Conservation (phyloP, 1,140 invertebrate genomes). For the Pygmarrhopalites habei region DNA sequence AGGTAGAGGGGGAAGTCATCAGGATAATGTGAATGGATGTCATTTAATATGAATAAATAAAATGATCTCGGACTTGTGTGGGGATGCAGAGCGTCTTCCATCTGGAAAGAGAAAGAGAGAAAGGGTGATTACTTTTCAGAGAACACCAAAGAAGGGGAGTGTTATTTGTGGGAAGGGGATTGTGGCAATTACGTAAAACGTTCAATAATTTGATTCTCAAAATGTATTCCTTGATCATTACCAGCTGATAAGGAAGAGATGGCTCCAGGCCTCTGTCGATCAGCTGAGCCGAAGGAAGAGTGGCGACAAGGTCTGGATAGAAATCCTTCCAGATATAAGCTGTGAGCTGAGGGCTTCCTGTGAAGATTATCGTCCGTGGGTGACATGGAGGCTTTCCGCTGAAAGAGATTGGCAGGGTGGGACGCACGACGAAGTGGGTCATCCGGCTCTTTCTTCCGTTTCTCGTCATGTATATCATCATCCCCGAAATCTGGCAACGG, state of each 20-base stretch:
- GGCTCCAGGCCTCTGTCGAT: conserved; percentile 24
- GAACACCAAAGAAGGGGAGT: too few relatives aligned
- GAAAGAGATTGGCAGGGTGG: conserved; percentile 37
- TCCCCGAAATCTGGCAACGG: conserved; percentile 32
- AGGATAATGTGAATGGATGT: too few relatives aligned
- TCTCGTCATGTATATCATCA: conserved; percentile 44
- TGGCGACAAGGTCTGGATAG: conserved; percentile 24
- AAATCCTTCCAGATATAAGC: conserved; percentile 32
- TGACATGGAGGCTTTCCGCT: conserved; percentile 23
- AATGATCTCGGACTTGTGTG: too few relatives aligned
- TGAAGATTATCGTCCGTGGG: conserved; percentile 18
- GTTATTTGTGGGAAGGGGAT: too few relatives aligned
- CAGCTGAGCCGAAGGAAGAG: conserved; percentile 30
- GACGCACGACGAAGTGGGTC: conserved; percentile 39
- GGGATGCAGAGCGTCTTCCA: conserved; percentile 64
- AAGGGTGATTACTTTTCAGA: too few relatives aligned
- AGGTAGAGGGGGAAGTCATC: too few relatives aligned
- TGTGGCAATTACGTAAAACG: too few relatives aligned
- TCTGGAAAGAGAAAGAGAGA: too few relatives aligned
- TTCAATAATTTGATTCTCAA: too few relatives aligned
- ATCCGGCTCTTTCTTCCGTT: conserved; percentile 36
- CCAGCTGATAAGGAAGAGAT: conserved; percentile 23
- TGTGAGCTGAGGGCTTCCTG: conserved; percentile 36
- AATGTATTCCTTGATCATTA: too few relatives aligned
- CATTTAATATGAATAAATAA: too few relatives aligned